Percentiles rank a stretch among this genome's conserved stretches.
phyloP scores from a whole-genome alignment of 2,888 invertebrate genomes.

The Trichogramma dendrolimi region DNA sequence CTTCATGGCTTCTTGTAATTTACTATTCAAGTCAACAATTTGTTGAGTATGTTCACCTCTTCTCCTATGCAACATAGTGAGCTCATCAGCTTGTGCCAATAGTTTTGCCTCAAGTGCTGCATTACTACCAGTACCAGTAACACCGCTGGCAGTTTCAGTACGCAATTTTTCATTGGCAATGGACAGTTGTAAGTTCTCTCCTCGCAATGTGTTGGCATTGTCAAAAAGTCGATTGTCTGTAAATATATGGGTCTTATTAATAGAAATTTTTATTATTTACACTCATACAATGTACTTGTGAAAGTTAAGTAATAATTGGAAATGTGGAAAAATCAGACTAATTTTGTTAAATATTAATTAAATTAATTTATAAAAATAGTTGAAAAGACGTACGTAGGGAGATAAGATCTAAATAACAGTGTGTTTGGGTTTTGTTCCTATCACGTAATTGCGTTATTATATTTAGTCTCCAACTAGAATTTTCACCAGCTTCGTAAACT shows the following conservation, averaged over 20 bases:
- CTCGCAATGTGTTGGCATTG: slow-evolving; percentile 71
- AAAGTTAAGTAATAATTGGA: no score
- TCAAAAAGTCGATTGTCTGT: slow-evolving; percentile 85
- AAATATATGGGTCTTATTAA: slow-evolving; percentile 39
- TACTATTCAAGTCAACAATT: slow-evolving; percentile 83
- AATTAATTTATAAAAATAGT: no score
- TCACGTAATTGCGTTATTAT: slow-evolving; percentile 68
- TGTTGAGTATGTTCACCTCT: slow-evolving; percentile 91
- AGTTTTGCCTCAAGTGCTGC: slow-evolving; percentile 81
- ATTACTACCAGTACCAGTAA: slow-evolving; percentile 59
- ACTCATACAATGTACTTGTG: no score
- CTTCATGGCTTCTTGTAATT: slow-evolving; percentile 80
- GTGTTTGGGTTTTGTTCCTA: slow-evolving; percentile 71
- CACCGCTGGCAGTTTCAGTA: slow-evolving; percentile 55
- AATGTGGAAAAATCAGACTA: no score
- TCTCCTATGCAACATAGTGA: slow-evolving; percentile 82
- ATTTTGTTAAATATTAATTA: no score
- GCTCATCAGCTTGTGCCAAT: slow-evolving; percentile 82
- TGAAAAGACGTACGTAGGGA: slow-evolving; percentile 67
- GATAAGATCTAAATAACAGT: slow-evolving; percentile 75
- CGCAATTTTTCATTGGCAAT: slow-evolving; percentile 80
- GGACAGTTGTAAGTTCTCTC: slow-evolving; percentile 80
- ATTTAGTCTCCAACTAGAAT: slow-evolving; percentile 64
- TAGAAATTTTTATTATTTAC: no score
- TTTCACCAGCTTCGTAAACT: slow-evolving; percentile 42